These are phyloP conservation scores for Episyrphus balteatus DNA, from an alignment of 1,140 invertebrate genomes.

Conservation along the genomic window DNA sequence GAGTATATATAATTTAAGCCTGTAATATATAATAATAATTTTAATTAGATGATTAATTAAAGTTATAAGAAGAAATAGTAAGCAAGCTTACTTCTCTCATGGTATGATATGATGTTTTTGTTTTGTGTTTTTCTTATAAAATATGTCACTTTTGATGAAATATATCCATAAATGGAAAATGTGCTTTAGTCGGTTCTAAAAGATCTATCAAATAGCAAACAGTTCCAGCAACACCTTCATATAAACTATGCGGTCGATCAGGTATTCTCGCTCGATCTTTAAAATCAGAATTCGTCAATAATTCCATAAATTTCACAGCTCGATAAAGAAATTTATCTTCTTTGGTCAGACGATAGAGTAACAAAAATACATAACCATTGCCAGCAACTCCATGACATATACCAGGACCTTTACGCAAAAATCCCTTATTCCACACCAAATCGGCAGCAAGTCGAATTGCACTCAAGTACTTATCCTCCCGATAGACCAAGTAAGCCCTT, in stretches of 20 bases:
- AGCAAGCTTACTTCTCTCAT: too few relatives aligned
- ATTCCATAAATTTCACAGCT: slow-evolving; percentile 65
- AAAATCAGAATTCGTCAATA: slow-evolving; percentile 59
- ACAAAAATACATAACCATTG: slow-evolving; percentile 72
- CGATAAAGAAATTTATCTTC: slow-evolving; percentile 60
- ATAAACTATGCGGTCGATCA: slow-evolving; percentile 71
- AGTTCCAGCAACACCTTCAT: slow-evolving; percentile 77
- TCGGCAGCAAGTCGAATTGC: slow-evolving; percentile 59
- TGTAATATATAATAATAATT: too few relatives aligned
- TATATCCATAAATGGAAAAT: slow-evolving; percentile 79
- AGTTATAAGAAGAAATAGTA: too few relatives aligned
- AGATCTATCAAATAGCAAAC: slow-evolving; percentile 73
- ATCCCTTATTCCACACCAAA: slow-evolving; percentile 65
- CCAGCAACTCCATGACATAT: slow-evolving; percentile 81
- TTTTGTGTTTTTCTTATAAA: too few relatives aligned
- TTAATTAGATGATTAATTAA: too few relatives aligned
- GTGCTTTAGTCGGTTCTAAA: slow-evolving; percentile 55
- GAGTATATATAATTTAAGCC: too few relatives aligned
- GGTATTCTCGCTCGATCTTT: slow-evolving; percentile 56
- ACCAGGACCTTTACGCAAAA: slow-evolving; percentile 70
- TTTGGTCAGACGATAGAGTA: slow-evolving; percentile 63
- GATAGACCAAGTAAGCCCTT: slow-evolving; percentile 64
- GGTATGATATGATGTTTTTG: too few relatives aligned
- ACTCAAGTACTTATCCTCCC: slow-evolving; percentile 61
- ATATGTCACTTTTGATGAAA: slow-evolving; percentile 37